These are phyloP conservation scores for Cranoglanis bouderius DNA, from an alignment of 2,113 vertebrate genomes.

Conservation along the genomic window DNA sequence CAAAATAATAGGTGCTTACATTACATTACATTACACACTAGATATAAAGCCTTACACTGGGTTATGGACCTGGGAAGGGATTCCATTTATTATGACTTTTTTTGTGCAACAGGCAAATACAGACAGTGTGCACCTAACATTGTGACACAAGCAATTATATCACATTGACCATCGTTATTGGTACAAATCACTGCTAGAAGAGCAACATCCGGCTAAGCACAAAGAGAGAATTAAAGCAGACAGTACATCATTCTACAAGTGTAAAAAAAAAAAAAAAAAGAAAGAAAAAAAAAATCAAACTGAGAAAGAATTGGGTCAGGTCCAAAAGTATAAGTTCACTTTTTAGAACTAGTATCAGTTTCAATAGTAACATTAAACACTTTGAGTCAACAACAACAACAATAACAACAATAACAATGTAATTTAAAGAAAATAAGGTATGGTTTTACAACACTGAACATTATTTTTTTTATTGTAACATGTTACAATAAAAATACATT, in stretches of 20 bases:
- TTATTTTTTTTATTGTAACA: too few species aligned
- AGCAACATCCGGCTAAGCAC: slow-evolving; percentile 85
- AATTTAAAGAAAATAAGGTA: not conserved
- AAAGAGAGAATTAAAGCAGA: slow-evolving; percentile 71
- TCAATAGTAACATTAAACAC: not conserved
- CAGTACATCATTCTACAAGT: slow-evolving; percentile 5
- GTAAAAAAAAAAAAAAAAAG: not conserved
- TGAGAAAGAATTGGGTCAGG: not conserved
- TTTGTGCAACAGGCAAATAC: slow-evolving; percentile 2
- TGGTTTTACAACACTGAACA: not conserved
- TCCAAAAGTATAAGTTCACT: not conserved
- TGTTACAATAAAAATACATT: too few species aligned
- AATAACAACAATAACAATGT: not conserved
- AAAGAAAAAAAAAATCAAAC: not conserved
- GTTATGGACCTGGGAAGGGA: not conserved
- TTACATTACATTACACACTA: not conserved
- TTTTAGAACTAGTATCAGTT: not conserved
- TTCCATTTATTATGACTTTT: not conserved
- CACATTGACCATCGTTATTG: slow-evolving; percentile 80
- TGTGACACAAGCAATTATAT: slow-evolving; percentile 55
- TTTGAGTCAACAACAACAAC: not conserved
- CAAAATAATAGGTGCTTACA: not conserved
- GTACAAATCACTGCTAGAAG: slow-evolving; percentile 81
- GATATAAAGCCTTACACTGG: not conserved
- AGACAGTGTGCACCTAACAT: not conserved